Conservation (phyloP, 1,140 invertebrate genomes). For the Nasonia vitripennis region DNA sequence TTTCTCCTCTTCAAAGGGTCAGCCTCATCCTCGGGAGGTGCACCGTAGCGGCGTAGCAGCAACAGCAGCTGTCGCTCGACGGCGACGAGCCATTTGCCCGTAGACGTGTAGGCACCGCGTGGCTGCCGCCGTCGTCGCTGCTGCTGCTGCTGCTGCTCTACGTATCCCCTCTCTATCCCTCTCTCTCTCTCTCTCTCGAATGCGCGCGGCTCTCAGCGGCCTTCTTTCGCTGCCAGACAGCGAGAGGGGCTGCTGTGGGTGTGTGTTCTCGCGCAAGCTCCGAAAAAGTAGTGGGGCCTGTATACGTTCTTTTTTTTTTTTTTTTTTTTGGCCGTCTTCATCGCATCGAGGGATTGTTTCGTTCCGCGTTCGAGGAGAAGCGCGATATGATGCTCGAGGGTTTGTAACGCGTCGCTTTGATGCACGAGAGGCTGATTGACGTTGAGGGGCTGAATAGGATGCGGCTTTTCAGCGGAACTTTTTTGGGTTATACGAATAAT, state of each 20-base stretch:
- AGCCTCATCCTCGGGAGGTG: neutral
- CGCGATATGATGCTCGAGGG: too few relatives aligned
- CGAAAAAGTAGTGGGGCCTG: neutral
- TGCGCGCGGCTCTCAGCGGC: conserved; percentile 33
- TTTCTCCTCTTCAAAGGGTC: neutral
- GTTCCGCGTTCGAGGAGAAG: too few relatives aligned
- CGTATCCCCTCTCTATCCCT: neutral
- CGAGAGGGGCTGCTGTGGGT: neutral
- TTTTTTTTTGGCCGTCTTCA: too few relatives aligned
- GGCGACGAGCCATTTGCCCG: conserved; percentile 47
- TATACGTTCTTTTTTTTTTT: neutral
- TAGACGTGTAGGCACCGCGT: conserved; percentile 21
- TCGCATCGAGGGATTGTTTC: too few relatives aligned
- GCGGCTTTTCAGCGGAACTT: neutral
- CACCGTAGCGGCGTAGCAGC: neutral
- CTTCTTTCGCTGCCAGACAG: conserved; percentile 20
- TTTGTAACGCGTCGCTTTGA: too few relatives aligned
- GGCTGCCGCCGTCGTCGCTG: too few relatives aligned
- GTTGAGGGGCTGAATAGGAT: too few relatives aligned
- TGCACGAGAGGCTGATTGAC: too few relatives aligned
- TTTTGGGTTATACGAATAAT: neutral
- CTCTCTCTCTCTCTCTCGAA: conserved; percentile 18
- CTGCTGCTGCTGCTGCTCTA: too few relatives aligned
- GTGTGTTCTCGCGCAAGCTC: conserved; percentile 5
- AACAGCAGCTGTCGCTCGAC: conserved; percentile 29